Base-by-base conservation (phyloP, 2,797 vertebrate species). In the Micropoecilia bifurca region DNA sequence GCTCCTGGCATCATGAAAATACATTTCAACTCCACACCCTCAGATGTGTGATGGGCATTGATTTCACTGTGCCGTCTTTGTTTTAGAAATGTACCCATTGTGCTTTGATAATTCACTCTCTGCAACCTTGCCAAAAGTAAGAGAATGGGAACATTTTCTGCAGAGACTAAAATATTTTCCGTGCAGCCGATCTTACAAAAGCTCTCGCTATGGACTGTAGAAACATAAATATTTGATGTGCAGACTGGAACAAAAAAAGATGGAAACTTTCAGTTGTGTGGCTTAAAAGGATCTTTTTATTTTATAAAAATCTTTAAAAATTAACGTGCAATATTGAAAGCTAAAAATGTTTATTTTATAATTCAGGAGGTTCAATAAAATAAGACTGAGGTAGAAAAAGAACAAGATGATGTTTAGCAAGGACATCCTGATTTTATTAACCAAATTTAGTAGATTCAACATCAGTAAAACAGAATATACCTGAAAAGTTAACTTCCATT, bases 81-180 rank as follows among this genome's bases (percentile, higher is more conserved):
- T 90, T 92, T 93, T 77, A 87, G 85, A 85, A 87, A 91, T 90
- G 88, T 80, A 86, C 83, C 78, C 68, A 83, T 83, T 88, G 78
- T 83, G 78, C 87, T 93, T 94, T 93, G 91, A 93, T 90, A 88
- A 88, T 88, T 91, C 46, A 80, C 75, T 89, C 78, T 22, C 71
- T 82, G 77, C 63, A 79, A 81, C 83, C 82, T 85, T 78, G 79
- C 83, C 80, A 88, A 85, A 86, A 68, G 78, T 78, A 79, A 74
- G 22, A 78, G n/a, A 71, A 81, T 68, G 10, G 75, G 50, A 90
- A 76, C 16, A 59, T 81, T 87, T 84, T 87, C 74, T 57, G 72
- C 79, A 68, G 81, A 48, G 81, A 77, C 73, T 53, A 73, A 87
- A 90, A 77, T 68, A 76, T 88, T 86, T 85, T 79, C 86, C 69